Evolutionary conservation across 2,113 vertebrate genomes (phyloP), one percentile per base, ranked within the genome.

Genomic region (Siphamia tubifer): DNA sequence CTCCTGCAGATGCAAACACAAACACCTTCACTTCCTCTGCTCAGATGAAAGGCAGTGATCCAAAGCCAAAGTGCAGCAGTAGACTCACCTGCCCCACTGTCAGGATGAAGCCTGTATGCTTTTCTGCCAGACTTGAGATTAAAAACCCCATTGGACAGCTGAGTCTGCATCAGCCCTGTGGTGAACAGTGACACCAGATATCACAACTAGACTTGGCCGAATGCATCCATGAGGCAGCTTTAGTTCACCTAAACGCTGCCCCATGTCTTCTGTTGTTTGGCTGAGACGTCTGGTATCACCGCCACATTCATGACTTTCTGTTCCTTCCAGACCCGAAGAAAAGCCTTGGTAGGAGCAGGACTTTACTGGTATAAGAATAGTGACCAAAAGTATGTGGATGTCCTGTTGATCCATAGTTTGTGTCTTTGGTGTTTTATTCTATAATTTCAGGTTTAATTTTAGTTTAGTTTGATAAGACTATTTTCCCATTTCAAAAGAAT

Each of bases 161-260:
- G 90, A 96, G 94, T n/a, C 95, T 98, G 94, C 88, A 17, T 6
- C 90, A 43, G 47, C 90, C 92, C 91, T 86, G 83, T 83, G 93
- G 97, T 91, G 93, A 94, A 95, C 92, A 96, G 95, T 82, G 90
- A 98, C 95, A 98, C 92, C 96, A 98, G 90, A 96, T 92, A 94
- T 48, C 95, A 98, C 94, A 87, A 88, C 86, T 87, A 93, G 63
- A 98, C 92, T 84, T 84, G 87, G 23, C 30, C 36, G 16, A 81
- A 87, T 87, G 86, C 84, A 91, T 67, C 93, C 95, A 94, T 84
- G 87, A 79, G 92, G 94, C 91, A 77, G 85, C 91, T 94, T 91
- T 95, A 95, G 95, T 86, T 71, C 90, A 87, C 91, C 94, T 95
- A 96, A 95, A 94, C 49, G 75, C 90, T 72, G 92, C 74, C 94